Evolutionary conservation across 1,140 invertebrate species (phyloP).

Genomic region (Luehdorfia chinensis): DNA sequence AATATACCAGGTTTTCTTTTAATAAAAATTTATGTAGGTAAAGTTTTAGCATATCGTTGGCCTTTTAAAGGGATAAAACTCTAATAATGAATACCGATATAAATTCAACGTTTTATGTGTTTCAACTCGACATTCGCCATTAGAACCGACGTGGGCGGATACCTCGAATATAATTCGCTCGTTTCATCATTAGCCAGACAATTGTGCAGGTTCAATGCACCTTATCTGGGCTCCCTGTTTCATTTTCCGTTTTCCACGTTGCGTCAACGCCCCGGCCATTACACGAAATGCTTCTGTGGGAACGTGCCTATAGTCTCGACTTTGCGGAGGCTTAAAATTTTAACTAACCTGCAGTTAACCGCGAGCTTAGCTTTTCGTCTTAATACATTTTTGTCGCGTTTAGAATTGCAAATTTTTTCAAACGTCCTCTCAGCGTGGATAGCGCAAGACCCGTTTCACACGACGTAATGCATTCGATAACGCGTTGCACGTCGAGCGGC

Average conservation of each 20-base stretch:
- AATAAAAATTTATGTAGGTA: no score
- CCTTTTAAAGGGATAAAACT: no score
- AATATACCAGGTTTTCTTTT: no score
- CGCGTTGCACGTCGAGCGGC: conserved; percentile 31
- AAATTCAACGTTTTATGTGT: conserved; percentile 17
- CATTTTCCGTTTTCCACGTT: conserved; percentile 59
- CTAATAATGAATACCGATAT: no score
- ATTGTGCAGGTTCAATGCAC: conserved; percentile 49
- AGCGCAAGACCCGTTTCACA: conserved; percentile 35
- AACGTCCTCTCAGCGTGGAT: conserved; percentile 13
- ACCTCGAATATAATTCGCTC: conserved; percentile 21
- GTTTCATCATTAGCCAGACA: conserved; percentile 35
- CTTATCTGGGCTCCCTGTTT: conserved; percentile 37
- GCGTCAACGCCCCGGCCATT: conserved; percentile 24
- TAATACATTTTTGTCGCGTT: conserved; percentile 19
- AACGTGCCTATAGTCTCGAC: not conserved
- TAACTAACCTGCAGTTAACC: no score
- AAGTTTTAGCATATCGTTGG: no score
- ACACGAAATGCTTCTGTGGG: not conserved
- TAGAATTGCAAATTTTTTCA: conserved; percentile 37
- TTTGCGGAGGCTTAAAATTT: no score
- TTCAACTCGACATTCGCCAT: conserved; percentile 10
- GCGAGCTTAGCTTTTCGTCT: no score
- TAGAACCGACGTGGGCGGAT: conserved; percentile 27
- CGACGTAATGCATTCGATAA: conserved; percentile 46